Evolutionary conservation across 2,888 invertebrate species (phyloP).

Genomic region (Clunio marinus): DNA sequence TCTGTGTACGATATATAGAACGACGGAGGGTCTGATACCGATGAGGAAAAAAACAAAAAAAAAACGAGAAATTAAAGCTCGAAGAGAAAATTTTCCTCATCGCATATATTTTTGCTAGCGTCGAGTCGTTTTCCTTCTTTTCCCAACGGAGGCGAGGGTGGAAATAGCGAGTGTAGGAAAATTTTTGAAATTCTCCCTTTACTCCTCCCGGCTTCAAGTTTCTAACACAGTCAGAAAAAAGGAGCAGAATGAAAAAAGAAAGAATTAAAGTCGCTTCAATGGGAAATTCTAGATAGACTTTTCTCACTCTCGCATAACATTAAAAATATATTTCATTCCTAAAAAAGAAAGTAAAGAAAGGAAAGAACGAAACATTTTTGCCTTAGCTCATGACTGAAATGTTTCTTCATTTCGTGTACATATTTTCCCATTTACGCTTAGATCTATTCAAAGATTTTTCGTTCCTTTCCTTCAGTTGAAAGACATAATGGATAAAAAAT

Average conservation of each 20-base stretch:
- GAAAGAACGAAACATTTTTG: neutral
- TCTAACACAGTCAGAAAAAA: conserved; percentile 1
- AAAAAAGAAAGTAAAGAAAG: neutral
- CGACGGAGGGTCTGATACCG: conserved; percentile 21
- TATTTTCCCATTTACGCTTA: conserved; percentile 4
- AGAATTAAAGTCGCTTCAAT: conserved; percentile 34
- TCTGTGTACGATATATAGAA: conserved; percentile 10
- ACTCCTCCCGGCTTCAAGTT: neutral
- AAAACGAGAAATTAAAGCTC: conserved; percentile 28
- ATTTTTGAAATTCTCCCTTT: neutral
- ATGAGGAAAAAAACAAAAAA: neutral
- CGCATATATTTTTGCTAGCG: conserved; percentile 16
- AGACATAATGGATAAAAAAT: conserved; percentile 32
- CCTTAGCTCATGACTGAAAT: neutral
- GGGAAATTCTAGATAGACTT: conserved; percentile 19
- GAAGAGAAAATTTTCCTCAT: conserved; percentile 27
- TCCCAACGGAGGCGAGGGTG: conserved; percentile 5
- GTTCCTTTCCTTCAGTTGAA: too few species aligned
- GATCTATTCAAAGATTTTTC: conserved; percentile 8
- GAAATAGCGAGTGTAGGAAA: neutral
- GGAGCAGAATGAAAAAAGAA: too few species aligned
- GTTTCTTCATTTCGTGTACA: neutral
- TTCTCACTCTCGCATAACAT: neutral
- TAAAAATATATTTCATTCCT: conserved; percentile 3
- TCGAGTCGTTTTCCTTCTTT: conserved; percentile 17